A percentile compares a stretch with the other conserved stretches of the same genome.
These are phyloP conservation scores for Dione vanillae DNA, from an alignment of 2,888 invertebrate genomes.

Conservation along the genomic window DNA sequence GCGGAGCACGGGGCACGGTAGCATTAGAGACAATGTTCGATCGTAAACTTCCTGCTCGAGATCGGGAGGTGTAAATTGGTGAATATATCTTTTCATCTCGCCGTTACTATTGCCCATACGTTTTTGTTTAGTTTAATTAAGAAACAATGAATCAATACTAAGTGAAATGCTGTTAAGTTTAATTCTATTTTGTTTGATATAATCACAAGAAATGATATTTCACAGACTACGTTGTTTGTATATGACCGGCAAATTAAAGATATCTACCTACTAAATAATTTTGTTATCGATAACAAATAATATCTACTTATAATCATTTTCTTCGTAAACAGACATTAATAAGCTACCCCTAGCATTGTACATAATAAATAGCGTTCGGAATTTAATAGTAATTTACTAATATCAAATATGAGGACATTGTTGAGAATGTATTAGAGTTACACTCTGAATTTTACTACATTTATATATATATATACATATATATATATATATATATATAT, in stretches of 20 bases:
- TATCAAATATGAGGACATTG: not conserved
- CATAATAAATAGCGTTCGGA: not conserved
- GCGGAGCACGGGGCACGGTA: constrained; percentile 69
- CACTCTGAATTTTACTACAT: no score
- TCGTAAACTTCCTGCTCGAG: constrained; percentile 79
- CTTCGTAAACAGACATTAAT: constrained; percentile 4
- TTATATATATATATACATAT: no score
- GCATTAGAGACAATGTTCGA: constrained; percentile 79
- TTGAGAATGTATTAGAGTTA: no score
- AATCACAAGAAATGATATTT: no score
- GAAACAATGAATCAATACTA: not conserved
- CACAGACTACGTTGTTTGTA: no score
- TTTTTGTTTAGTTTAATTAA: not conserved
- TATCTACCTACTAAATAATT: not conserved
- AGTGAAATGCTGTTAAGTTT: no score
- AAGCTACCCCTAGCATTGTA: not conserved
- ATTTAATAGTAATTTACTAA: not conserved
- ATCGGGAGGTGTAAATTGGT: constrained; percentile 79
- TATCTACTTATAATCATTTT: not conserved
- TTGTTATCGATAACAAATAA: not conserved
- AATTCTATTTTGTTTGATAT: no score
- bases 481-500: no score
- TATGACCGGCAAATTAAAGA: no score
- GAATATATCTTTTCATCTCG: constrained; percentile 80
- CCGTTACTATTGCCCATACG: constrained; percentile 44